Evolutionary conservation across 2,797 vertebrate species (phyloP), one percentile per base, ranked within the genome.

Genomic region (Enoplosus armatus): DNA sequence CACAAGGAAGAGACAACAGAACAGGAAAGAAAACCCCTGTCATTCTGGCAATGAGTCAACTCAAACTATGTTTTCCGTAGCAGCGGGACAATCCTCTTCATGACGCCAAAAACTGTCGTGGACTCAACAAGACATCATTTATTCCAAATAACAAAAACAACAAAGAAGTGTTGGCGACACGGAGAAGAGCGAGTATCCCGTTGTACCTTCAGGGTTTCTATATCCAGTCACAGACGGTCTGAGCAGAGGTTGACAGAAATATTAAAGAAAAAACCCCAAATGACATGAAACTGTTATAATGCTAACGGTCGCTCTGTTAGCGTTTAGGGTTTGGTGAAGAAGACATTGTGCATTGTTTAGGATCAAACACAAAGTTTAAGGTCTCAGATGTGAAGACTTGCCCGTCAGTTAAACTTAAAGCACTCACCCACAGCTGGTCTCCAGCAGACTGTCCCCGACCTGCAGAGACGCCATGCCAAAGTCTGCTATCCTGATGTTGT

Each of bases 381-480:
- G n/a, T n/a, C n/a, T n/a, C n/a, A n/a, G n/a, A 15, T 43, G 29
- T 15, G 27, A 31, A 15, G 26, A n/a, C 15, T 16, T 6, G 24
- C 11, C 5, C 14, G 15, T 31, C 15, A 15, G 58, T 33, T 18
- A 18, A 1, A 33, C 31, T 7, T 16, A 8, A 29, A 24, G 29
- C 50, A 95, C 97, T 96, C 92, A 98, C 97, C 97, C 97, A 69
- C 97, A 97, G 92, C 97, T 98, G 82, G 97, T 97, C 95, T 98
- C 97, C 89, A 97, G 94, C 85, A 98, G 96, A 93, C 96, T 97
- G 90, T 97, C 97, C 90, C 97, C 97, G 93, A 98, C 97, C 96
- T 98, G 97, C 93, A 98, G 96, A 87, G 97, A 98, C 50, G 97
- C 97, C 97, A 98, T 98, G 88, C 97, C 97, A 22, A 98, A 98